phyloP scores from a whole-genome alignment of 1,140 invertebrate species.

The Drosophila jambulina region DNA sequence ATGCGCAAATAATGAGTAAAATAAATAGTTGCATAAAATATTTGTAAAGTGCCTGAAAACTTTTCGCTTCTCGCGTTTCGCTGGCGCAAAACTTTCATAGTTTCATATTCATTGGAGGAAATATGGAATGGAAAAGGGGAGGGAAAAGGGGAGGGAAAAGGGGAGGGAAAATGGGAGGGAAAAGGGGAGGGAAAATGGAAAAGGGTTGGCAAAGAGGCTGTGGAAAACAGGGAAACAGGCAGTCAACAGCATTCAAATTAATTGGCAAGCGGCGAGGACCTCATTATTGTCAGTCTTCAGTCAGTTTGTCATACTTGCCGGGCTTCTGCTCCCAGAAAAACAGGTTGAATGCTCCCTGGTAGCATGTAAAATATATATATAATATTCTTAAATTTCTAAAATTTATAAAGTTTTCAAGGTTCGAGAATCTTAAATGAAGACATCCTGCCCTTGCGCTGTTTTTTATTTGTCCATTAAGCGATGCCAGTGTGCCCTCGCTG shows the following conservation, averaged over 20 bases:
- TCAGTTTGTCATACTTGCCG: neutral
- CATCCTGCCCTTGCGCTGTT: constrained; percentile 7
- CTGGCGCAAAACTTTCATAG: constrained; percentile 61
- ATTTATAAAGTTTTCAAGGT: neutral
- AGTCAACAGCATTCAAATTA: constrained; percentile 59
- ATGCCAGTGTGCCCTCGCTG: constrained; percentile 35
- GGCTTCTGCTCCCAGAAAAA: too few species aligned
- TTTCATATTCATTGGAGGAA: constrained; percentile 63
- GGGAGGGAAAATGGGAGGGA: neutral
- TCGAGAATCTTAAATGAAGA: constrained; percentile 18
- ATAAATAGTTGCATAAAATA: constrained; percentile 70
- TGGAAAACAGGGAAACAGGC: constrained; percentile 10
- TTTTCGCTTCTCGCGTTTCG: constrained; percentile 45
- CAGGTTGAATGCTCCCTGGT: too few species aligned
- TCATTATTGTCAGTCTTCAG: constrained; percentile 4
- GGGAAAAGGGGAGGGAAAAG: neutral
- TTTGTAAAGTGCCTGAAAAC: constrained; percentile 65
- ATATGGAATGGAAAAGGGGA: neutral
- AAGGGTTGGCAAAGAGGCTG: neutral
- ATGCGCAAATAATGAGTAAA: constrained; percentile 69
- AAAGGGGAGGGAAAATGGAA: too few species aligned
- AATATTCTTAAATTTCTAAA: neutral
- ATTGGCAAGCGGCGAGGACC: constrained; percentile 38
- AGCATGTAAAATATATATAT: neutral
- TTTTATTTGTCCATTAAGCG: constrained; percentile 47